Evolutionary conservation across 1,140 invertebrate species (phyloP).

Genomic region (Pseudomyrmex flavicornis): DNA sequence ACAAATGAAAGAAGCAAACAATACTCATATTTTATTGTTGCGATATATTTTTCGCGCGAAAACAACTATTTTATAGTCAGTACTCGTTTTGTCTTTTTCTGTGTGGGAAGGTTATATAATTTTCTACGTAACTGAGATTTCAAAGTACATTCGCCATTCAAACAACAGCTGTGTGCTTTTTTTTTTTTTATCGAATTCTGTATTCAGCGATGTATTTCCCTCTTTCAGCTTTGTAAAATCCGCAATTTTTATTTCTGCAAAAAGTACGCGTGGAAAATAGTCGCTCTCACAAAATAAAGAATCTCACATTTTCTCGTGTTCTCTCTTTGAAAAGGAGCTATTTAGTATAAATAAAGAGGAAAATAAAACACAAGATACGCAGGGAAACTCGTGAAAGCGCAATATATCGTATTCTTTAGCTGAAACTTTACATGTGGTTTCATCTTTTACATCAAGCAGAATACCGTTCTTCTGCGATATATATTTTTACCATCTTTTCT

Average conservation of each 20-base stretch:
- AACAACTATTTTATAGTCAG: background rate
- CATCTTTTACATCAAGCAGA: conserved; percentile 12
- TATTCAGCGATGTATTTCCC: conserved; percentile 24
- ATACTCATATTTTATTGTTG: conserved; percentile 1
- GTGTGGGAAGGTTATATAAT: conserved; percentile 22
- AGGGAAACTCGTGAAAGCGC: background rate
- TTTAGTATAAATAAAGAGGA: conserved; percentile 37
- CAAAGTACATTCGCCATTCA: conserved; percentile 25
- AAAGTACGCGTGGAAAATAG: conserved; percentile 45
- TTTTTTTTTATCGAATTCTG: conserved; percentile 1
- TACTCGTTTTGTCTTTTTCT: background rate
- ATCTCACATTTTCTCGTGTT: conserved; percentile 21
- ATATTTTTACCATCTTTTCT: too few species aligned
- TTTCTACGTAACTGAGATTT: conserved; percentile 16
- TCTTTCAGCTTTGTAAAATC: conserved; percentile 42
- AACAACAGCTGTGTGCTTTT: conserved; percentile 9
- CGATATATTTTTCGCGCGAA: background rate
- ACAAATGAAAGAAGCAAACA: background rate
- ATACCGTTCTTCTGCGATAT: background rate
- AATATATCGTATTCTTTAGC: conserved; percentile 25
- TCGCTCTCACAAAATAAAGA: conserved; percentile 45
- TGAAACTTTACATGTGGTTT: conserved; percentile 24
- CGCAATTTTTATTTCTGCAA: conserved; percentile 45
- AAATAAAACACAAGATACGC: background rate
- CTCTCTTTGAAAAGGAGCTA: conserved; percentile 13